Base-by-base conservation (phyloP, 2,113 vertebrate genomes). In the Chitala chitala region DNA sequence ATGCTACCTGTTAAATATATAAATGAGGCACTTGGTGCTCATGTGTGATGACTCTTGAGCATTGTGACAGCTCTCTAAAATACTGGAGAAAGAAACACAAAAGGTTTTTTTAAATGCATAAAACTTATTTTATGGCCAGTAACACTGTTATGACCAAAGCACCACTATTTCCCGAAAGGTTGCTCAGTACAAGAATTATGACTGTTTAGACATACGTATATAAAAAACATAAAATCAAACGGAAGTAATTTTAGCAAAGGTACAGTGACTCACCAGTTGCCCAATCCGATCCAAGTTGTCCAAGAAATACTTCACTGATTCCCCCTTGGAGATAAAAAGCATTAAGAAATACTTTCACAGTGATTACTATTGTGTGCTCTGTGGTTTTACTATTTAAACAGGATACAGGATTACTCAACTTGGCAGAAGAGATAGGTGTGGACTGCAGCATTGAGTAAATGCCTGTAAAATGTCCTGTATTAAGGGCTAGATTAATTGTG, bases 271-370 rank as follows among this genome's bases (percentile, higher is more conserved):
- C 88, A 98, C 96, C 94, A 94, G 89, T 79, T 98, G 94, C 76
- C 96, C 96, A 0, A 98, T 95, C 10, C 94, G 91, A 87, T 98
- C 95, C 91, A 98, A 87, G 88, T 95, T 96, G 82, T 98, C 96
- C 92, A 98, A 87, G 87, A 98, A 98, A 86, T 98, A 98, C 84
- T 98, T 98, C 80, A 98, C 94, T 0, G 96, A 98, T 82, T 98
- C 96, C 54, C 96, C 97, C 96, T 98, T 38, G 79, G 12, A 61
- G 0, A 76, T 76, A 59, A 80, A 85, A 33, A 5, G 29, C 17
- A 51, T 73, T 73, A 73, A 33, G 29, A 58, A 50, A 48, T 38
- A 20, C 4, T 73, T 29, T 64, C 26, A 3, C 71, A 59, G 36
- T 9, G 31, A 15, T 42, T 42, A 69, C 46, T 69, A 15, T 51